A percentile compares a stretch with the other conserved stretches of the same genome.
phyloP scores from a whole-genome alignment of 2,888 invertebrate species.

The Stenoptilia bipunctidactyla region DNA sequence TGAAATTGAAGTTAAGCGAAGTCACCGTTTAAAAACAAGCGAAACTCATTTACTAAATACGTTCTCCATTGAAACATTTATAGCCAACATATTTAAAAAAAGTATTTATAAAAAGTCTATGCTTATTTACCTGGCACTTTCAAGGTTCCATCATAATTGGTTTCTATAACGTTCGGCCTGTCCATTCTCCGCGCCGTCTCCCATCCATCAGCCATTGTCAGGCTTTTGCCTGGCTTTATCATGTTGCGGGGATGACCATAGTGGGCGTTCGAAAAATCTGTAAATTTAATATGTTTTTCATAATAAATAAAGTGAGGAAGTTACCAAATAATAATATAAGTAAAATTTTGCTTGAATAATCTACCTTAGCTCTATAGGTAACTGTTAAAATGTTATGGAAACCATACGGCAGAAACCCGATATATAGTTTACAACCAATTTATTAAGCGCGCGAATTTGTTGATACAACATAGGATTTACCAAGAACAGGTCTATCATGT shows the following conservation, averaged over 20 bases:
- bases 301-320: too few species aligned
- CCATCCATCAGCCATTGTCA: slow-evolving; percentile 75
- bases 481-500: too few species aligned
- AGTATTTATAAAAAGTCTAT: too few species aligned
- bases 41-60: too few species aligned
- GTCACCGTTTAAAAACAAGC: too few species aligned
- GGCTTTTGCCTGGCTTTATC: slow-evolving; percentile 61
- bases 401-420: not conserved
- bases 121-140: slow-evolving; percentile 58
- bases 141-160: slow-evolving; percentile 66
- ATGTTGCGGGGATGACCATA: slow-evolving; percentile 75
- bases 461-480: too few species aligned
- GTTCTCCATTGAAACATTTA: too few species aligned
- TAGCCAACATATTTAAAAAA: too few species aligned
- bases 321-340: not conserved
- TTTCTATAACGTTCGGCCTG: slow-evolving; percentile 67
- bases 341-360: not conserved
- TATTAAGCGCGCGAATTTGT: too few species aligned
- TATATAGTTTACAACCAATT: too few species aligned
- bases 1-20: too few species aligned
- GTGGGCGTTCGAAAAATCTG: slow-evolving; percentile 74
- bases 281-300: too few species aligned
- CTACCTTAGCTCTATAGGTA: not conserved
- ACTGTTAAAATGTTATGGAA: not conserved
- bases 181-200: slow-evolving; percentile 75